Evolutionary conservation across 2,888 invertebrate species (phyloP), one percentile per base, ranked within the genome.

Genomic region (Tridacna gigas): DNA sequence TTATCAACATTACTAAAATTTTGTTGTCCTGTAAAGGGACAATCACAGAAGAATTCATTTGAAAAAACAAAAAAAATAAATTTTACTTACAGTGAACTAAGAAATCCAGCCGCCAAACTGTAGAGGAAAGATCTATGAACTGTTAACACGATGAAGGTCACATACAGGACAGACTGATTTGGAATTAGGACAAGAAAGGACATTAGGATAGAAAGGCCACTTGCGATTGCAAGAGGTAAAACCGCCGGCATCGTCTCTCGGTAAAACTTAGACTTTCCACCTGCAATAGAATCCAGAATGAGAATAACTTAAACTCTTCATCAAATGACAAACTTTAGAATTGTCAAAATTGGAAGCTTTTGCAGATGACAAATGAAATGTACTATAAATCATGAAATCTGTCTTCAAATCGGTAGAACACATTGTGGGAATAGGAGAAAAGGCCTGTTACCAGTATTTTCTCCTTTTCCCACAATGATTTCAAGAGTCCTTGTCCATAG

Each of bases 71-170:
- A 60, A 60, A 4, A 37, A 7, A n/a, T n/a, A n/a, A n/a, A n/a
- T n/a, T 15, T 22, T 18, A 63, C 91, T 86, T 73, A 90, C 90
- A 89, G 73, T 63, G 85, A 86, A 74, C 84, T 82, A 11, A 91
- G 73, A 74, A 88, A 89, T 47, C 90, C 90, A 12, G 91, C 90
- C 0, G 86, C 90, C 67, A 91, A 79, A 45, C 86, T 88, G 82
- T 91, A 91, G 65, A 91, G 83, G 82, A 92, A 91, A 13, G 91
- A 90, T 48, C 91, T 74, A 73, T 87, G 90, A 60, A 92, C 47
- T 4, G 90, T 88, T 79, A 91, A 79, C 26, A 84, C 79, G 45
- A 92, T 85, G 77, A 90, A 91, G 15, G 82, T 82, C 13, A 86
- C n/a, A 67, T 90, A 90, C 3, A 90, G 80, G 15, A 88, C 67